These are phyloP conservation scores for Isichthys henryi DNA, from an alignment of 2,113 vertebrate species.

Conservation along the genomic window DNA sequence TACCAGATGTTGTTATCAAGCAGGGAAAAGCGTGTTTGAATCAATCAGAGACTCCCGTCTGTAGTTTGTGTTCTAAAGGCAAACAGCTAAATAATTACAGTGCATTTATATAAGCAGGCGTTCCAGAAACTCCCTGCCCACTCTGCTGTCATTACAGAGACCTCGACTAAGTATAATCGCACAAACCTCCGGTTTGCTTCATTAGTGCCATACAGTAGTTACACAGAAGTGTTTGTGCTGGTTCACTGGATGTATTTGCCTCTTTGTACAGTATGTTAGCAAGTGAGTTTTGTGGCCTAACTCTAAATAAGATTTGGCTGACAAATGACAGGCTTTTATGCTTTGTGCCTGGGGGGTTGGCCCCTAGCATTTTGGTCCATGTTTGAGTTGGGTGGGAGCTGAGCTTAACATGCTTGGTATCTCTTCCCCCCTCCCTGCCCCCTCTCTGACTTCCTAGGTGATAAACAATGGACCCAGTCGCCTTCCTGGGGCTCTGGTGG, in stretches of 20 bases:
- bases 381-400: neutral
- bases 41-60: neutral
- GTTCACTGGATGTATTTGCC: neutral
- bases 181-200: neutral
- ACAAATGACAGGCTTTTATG: neutral
- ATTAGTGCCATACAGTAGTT: neutral
- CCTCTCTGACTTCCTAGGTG: conserved; percentile 59
- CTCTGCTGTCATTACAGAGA: neutral
- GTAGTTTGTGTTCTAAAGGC: neutral
- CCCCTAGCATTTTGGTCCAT: neutral
- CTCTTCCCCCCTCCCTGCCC: too few species aligned
- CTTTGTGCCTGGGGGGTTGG: neutral
- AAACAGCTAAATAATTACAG: neutral
- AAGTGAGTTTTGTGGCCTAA: neutral
- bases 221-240: neutral
- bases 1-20: neutral
- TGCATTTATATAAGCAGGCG: neutral
- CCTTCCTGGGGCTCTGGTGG: conserved; percentile 78
- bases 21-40: neutral
- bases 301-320: neutral
- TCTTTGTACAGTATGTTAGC: neutral
- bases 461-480: conserved; percentile 96
- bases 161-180: neutral
- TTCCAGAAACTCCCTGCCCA: neutral
- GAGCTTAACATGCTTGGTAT: neutral